Conservation (phyloP, 2,888 invertebrate species). For the Gymnoscelis rufifasciata region DNA sequence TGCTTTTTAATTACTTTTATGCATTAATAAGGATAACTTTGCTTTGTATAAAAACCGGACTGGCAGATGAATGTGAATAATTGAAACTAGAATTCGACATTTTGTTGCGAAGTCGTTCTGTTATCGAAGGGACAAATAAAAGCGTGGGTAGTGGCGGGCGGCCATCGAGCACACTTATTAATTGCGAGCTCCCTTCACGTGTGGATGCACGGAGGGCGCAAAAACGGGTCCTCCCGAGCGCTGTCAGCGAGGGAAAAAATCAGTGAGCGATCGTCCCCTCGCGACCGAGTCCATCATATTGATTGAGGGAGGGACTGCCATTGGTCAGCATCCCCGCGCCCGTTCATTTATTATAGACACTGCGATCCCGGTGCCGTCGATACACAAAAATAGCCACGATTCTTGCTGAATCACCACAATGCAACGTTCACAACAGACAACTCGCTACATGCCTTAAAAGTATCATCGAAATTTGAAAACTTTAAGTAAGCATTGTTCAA, state of each 20-base stretch:
- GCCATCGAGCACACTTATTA: slow-evolving; percentile 68
- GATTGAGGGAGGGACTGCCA: slow-evolving; percentile 80
- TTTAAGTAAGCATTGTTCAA: not conserved
- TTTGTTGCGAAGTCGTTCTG: not conserved
- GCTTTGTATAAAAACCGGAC: not conserved
- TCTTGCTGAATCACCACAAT: slow-evolving; percentile 41
- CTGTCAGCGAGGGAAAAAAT: slow-evolving; percentile 79
- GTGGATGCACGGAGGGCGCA: slow-evolving; percentile 67
- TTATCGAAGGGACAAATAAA: not conserved
- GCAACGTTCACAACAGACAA: slow-evolving; percentile 21
- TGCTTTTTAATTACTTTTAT: slow-evolving; percentile 75
- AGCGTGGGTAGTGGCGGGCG: slow-evolving; percentile 27
- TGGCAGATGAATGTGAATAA: not conserved
- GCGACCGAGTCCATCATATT: slow-evolving; percentile 80
- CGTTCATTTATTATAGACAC: slow-evolving; percentile 81
- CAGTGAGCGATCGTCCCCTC: slow-evolving; percentile 80
- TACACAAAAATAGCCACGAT: slow-evolving; percentile 39
- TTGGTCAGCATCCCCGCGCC: slow-evolving; percentile 77
- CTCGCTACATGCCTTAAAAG: not conserved
- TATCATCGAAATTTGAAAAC: too few species aligned
- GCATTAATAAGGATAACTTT: slow-evolving; percentile 37
- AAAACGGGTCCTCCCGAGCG: slow-evolving; percentile 75
- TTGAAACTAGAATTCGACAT: not conserved
- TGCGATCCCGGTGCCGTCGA: slow-evolving; percentile 57
- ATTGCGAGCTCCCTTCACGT: slow-evolving; percentile 70